Percentiles rank a stretch among this genome's conserved stretches.
These are phyloP conservation scores for Rutilus rutilus DNA, from an alignment of 2,113 vertebrate genomes.

Conservation along the genomic window DNA sequence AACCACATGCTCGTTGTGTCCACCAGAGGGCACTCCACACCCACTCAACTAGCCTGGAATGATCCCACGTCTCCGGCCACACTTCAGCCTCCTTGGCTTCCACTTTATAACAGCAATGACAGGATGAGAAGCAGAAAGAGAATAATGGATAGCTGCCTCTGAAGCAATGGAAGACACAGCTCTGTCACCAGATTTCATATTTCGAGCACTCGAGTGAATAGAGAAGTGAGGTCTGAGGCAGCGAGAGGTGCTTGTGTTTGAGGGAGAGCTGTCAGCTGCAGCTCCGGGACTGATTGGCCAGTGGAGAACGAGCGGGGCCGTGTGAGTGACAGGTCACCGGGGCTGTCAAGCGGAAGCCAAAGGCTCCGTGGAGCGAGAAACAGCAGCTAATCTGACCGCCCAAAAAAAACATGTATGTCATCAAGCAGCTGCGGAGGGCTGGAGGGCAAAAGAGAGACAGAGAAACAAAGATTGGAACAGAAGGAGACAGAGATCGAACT, in stretches of 20 bases:
- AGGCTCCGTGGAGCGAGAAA: constrained; percentile 18
- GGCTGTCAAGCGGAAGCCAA: constrained; percentile 25
- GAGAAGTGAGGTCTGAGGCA: neutral
- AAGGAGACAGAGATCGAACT: neutral
- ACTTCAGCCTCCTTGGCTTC: constrained; percentile 2
- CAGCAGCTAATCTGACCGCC: constrained; percentile 26
- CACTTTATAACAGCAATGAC: constrained; percentile 23
- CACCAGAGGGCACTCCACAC: constrained; percentile 37
- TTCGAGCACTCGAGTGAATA: neutral
- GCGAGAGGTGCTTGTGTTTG: neutral
- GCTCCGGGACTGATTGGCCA: constrained; percentile 15
- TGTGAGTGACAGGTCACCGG: constrained; percentile 33
- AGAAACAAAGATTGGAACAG: neutral
- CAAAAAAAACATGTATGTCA: constrained; percentile 8
- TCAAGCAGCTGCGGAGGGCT: constrained; percentile 17
- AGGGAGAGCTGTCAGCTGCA: constrained; percentile 26
- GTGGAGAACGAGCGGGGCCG: neutral
- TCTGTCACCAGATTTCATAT: constrained; percentile 18
- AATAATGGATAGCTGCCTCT: neutral
- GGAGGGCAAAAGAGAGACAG: constrained; percentile 17
- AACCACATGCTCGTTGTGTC: neutral
- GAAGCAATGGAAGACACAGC: constrained; percentile 3
- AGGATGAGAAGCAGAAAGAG: constrained; percentile 19
- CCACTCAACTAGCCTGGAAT: constrained; percentile 2
- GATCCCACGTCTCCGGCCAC: neutral